Percentiles rank a stretch among this genome's conserved stretches.
These are phyloP conservation scores for Phaenicophaeus curvirostris DNA, from an alignment of 2,797 vertebrate genomes.

Conservation along the genomic window DNA sequence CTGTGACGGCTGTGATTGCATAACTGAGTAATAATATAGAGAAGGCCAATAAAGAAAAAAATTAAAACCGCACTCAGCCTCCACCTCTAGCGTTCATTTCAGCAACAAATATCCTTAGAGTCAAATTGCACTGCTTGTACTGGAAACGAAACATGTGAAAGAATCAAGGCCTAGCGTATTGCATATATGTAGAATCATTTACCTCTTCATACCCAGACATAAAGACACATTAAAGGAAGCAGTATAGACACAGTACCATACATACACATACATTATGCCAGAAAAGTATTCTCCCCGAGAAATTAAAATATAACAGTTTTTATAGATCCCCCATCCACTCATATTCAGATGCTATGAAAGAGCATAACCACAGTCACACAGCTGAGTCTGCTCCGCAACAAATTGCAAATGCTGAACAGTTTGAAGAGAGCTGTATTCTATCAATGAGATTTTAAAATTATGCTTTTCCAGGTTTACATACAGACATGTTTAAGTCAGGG, in stretches of 20 bases:
- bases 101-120: not conserved
- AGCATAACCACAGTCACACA: not conserved
- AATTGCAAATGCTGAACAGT: not conserved
- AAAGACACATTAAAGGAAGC: not conserved
- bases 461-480: not conserved
- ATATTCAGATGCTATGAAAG: not conserved
- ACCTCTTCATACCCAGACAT: accelerated
- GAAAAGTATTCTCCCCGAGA: not conserved
- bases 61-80: not conserved
- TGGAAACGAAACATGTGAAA: accelerated
- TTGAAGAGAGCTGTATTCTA: not conserved
- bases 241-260: accelerated
- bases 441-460: not conserved
- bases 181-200: accelerated
- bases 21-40: accelerated
- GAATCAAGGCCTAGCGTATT: not conserved
- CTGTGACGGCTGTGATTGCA: not conserved
- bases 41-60: not conserved
- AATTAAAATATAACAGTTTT: accelerated
- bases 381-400: not conserved
- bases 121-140: accelerated
- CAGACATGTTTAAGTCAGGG: not conserved
- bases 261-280: accelerated
- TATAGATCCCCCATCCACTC: accelerated
- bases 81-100: not conserved